phyloP scores from a whole-genome alignment of 2,113 vertebrate species.

The Colistium nudipinnis region DNA sequence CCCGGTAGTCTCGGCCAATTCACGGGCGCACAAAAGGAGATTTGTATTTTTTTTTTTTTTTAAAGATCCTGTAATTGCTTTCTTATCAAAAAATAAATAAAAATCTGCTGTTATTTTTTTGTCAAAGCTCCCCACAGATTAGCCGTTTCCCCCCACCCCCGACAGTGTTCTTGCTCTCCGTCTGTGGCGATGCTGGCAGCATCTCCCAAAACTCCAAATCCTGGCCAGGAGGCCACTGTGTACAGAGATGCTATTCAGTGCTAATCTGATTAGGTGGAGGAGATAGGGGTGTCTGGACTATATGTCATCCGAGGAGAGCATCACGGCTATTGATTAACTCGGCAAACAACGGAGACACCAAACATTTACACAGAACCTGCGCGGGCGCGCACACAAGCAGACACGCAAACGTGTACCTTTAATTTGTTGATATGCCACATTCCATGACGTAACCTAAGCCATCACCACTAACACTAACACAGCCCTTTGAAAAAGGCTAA shows the following conservation, averaged over 20 bases:
- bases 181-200: conserved; percentile 23
- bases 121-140: conserved; percentile 36
- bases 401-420: too few relatives aligned
- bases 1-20: conserved; percentile 8
- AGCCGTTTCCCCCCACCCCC: neutral
- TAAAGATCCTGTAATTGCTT: conserved; percentile 63
- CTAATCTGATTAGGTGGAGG: conserved; percentile 70
- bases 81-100: conserved; percentile 33
- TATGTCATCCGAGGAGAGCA: conserved; percentile 64
- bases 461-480: too few relatives aligned
- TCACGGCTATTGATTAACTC: conserved; percentile 65
- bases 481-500: too few relatives aligned
- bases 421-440: too few relatives aligned
- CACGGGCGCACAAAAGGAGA: conserved; percentile 18
- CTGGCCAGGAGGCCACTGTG: conserved; percentile 62
- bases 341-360: conserved; percentile 64
- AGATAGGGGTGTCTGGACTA: conserved; percentile 60
- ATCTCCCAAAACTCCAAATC: conserved; percentile 55
- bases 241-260: conserved; percentile 59
- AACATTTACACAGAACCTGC: conserved; percentile 65
- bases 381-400: conserved; percentile 24
- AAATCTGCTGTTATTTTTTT: conserved; percentile 57
- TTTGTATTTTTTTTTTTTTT: too few relatives aligned
- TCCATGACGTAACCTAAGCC: too few relatives aligned
- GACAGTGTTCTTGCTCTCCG: conserved; percentile 31